Evolutionary conservation across 2,113 vertebrate species (phyloP).

Genomic region (Capreolus pygargus): DNA sequence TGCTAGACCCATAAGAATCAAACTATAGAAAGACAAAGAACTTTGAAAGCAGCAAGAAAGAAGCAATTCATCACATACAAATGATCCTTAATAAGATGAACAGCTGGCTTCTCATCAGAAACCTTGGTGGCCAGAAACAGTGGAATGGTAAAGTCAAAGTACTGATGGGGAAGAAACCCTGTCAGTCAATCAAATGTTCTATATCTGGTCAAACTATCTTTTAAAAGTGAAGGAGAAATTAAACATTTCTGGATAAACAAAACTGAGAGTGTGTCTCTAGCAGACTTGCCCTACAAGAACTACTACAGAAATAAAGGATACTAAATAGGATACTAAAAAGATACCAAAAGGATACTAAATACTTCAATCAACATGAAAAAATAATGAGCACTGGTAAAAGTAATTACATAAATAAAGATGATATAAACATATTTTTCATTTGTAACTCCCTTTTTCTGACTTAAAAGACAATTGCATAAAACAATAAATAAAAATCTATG

Average conservation of each 20-base stretch:
- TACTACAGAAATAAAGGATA: not conserved
- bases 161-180: not conserved
- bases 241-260: not conserved
- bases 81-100: not conserved
- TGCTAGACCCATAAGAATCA: not conserved
- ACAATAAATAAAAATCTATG: not conserved
- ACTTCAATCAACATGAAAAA: not conserved
- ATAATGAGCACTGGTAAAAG: not conserved
- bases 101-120: not conserved
- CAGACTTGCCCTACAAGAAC: not conserved
- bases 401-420: not conserved
- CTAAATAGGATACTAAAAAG: not conserved
- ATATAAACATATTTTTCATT: not conserved
- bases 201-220: not conserved
- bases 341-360: not conserved
- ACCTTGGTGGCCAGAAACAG: not conserved
- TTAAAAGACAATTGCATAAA: conserved; percentile 8
- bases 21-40: not conserved
- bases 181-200: not conserved
- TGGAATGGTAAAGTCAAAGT: not conserved
- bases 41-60: not conserved
- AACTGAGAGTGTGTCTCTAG: not conserved
- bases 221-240: not conserved
- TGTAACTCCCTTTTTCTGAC: not conserved
- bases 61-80: not conserved